Evolutionary conservation across 2,113 vertebrate genomes (phyloP), one percentile per base, ranked within the genome.

Genomic region (Antigone vipio): DNA sequence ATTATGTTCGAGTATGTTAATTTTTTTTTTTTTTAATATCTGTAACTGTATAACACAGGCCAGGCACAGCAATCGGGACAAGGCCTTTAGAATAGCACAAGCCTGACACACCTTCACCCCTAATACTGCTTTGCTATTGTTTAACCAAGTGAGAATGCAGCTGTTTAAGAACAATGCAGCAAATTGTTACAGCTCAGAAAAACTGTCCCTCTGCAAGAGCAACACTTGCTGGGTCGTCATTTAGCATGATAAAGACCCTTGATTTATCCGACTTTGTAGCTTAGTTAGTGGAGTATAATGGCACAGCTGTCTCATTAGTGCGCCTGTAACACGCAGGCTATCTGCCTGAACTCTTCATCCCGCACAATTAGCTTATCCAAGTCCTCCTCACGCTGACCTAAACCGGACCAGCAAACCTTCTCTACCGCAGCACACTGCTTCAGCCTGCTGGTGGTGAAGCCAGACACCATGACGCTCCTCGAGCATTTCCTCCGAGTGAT

Each of bases 201-300:
- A 68, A 5, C 7, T 1, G 11, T 5, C 35, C 22, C 32, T 23
- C 21, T 15, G 42, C 88, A 42, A 34, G 7, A 29, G 40, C 71
- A 56, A 12, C 50, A 15, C 68, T 6, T 53, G 20, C 44, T 24
- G 52, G 32, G 15, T 0, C 32, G 17, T 11, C 40, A 22, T 10
- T 11, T 7, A n/a, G 0, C 4, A 30, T 1, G 9, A 56, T 9
- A 14, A 49, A 42, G 7, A 64, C 12, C 53, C 59, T n/a, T 9
- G 8, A 23, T 42, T 35, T 14, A 53, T 24, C 34, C 0, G 5
- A 17, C 34, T 56, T 7, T 3, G 2, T 6, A 6, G 27, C 53
- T 19, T 15, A 3, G 2, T 18, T 35, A 34, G 15, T 0, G 12
- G n/a, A 27, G 17, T 22, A 22, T 7, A n/a, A n/a, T 1, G 24